These are phyloP conservation scores for Melanogrammus aeglefinus DNA, from an alignment of 2,797 vertebrate genomes.

Conservation along the genomic window DNA sequence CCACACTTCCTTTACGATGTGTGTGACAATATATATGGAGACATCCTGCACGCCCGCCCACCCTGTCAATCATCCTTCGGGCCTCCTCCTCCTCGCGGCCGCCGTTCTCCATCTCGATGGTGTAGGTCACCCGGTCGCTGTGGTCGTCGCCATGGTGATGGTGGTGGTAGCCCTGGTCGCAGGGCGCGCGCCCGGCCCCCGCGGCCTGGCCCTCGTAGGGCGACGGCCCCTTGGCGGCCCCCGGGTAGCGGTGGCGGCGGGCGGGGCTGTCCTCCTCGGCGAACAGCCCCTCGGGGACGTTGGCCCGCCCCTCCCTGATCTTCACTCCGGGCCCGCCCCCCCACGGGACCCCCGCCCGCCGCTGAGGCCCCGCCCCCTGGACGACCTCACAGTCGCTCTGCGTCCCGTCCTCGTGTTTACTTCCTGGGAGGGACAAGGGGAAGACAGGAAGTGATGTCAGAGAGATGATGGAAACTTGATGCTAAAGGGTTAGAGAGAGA, in stretches of 20 bases:
- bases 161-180: conserved; percentile 69
- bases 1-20: too few species aligned
- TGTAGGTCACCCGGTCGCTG: conserved; percentile 94
- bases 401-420: conserved; percentile 94
- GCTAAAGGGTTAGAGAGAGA: too few species aligned
- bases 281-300: conserved; percentile 85
- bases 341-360: conserved; percentile 70
- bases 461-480: not conserved
- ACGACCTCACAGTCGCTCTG: conserved; percentile 93
- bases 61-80: conserved; percentile 93
- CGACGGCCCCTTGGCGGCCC: conserved; percentile 72
- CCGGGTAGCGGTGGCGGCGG: conserved; percentile 81
- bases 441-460: conserved; percentile 20
- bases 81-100: conserved; percentile 88
- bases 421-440: conserved; percentile 67
- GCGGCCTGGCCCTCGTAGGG: conserved; percentile 54
- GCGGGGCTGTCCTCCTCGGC: conserved; percentile 87
- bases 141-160: conserved; percentile 82
- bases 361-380: conserved; percentile 75
- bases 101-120: conserved; percentile 88
- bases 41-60: conserved; percentile 42
- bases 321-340: conserved; percentile 71
- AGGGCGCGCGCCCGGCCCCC: conserved; percentile 66
- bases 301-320: conserved; percentile 74
- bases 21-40: too few species aligned